phyloP scores from a whole-genome alignment of 2,113 vertebrate species.

The Scophthalmus maximus region DNA sequence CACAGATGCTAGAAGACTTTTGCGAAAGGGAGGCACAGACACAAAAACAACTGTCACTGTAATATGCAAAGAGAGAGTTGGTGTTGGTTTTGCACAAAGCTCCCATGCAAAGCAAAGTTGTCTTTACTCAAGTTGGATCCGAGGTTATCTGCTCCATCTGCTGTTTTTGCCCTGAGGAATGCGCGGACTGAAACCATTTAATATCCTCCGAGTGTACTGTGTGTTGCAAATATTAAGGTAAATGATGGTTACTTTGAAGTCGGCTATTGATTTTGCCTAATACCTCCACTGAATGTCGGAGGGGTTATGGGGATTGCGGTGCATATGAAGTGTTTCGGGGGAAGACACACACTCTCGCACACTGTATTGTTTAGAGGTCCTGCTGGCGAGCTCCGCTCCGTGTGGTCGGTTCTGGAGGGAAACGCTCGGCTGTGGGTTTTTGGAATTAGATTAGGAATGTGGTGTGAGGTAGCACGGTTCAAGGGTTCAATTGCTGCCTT shows the following conservation, averaged over 20 bases:
- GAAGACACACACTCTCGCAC: slow-evolving; percentile 32
- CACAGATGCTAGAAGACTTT: not conserved
- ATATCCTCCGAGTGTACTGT: slow-evolving; percentile 60
- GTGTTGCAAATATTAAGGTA: slow-evolving; percentile 51
- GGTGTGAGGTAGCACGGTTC: slow-evolving; percentile 63
- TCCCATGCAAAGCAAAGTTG: slow-evolving; percentile 64
- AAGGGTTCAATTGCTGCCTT: slow-evolving; percentile 62
- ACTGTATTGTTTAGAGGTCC: slow-evolving; percentile 43
- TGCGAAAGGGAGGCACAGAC: slow-evolving; percentile 17
- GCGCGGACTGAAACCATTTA: slow-evolving; percentile 47
- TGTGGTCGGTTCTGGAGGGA: slow-evolving; percentile 43
- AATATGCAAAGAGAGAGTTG: not conserved
- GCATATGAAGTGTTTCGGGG: slow-evolving; percentile 48
- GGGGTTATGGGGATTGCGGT: slow-evolving; percentile 46
- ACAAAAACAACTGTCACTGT: slow-evolving; percentile 32
- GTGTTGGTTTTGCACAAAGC: slow-evolving; percentile 13
- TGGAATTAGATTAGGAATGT: slow-evolving; percentile 73
- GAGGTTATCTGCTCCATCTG: slow-evolving; percentile 68
- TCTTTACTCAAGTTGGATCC: slow-evolving; percentile 68
- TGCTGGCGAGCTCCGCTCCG: slow-evolving; percentile 9
- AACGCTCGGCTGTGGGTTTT: slow-evolving; percentile 55
- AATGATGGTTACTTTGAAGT: slow-evolving; percentile 66
- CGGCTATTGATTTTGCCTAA: slow-evolving; percentile 64
- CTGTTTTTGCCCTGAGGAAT: slow-evolving; percentile 66
- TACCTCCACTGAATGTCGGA: slow-evolving; percentile 53